Conservation (phyloP, 2,888 invertebrate genomes). For the Habroteleia sp. region DNA sequence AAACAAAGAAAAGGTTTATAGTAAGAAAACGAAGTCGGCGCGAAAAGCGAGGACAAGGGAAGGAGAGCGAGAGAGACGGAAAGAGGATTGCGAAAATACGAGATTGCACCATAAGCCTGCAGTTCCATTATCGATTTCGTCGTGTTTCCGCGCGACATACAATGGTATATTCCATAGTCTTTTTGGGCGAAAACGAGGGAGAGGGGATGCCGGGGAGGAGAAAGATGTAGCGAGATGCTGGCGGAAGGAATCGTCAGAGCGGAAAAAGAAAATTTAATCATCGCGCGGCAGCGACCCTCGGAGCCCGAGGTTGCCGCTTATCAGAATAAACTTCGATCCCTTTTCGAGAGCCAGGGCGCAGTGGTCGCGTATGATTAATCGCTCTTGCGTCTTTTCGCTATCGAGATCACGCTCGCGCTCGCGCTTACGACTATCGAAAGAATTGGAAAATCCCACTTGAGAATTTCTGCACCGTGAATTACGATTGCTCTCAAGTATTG, state of each 20-base stretch:
- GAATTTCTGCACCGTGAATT: constrained; percentile 11
- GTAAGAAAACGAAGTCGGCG: constrained; percentile 30
- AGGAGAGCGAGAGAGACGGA: background rate
- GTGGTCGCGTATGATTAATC: constrained; percentile 66
- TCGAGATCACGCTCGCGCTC: constrained; percentile 32
- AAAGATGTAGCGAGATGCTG: constrained; percentile 15
- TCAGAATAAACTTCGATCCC: constrained; percentile 72
- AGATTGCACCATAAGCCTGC: constrained; percentile 63
- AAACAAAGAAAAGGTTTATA: constrained; percentile 29
- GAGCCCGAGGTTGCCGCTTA: constrained; percentile 67
- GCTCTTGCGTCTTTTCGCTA: constrained; percentile 56
- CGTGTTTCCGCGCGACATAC: constrained; percentile 59
- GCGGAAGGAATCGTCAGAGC: constrained; percentile 67
- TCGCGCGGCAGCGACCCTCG: constrained; percentile 65
- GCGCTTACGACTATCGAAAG: constrained; percentile 3
- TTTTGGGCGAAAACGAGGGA: constrained; percentile 32
- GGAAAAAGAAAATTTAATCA: constrained; percentile 73
- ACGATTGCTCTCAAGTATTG: constrained; percentile 12
- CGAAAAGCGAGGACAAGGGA: constrained; percentile 6
- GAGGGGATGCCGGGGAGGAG: background rate
- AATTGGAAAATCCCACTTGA: constrained; percentile 57
- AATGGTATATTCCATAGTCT: constrained; percentile 55
- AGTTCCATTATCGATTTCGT: constrained; percentile 64
- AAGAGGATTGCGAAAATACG: constrained; percentile 58
- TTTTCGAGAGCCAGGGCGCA: constrained; percentile 54